Percentiles rank a stretch among this genome's conserved stretches.
These are phyloP conservation scores for Eulacestoma nigropectus DNA, from an alignment of 2,113 vertebrate genomes.

Conservation along the genomic window DNA sequence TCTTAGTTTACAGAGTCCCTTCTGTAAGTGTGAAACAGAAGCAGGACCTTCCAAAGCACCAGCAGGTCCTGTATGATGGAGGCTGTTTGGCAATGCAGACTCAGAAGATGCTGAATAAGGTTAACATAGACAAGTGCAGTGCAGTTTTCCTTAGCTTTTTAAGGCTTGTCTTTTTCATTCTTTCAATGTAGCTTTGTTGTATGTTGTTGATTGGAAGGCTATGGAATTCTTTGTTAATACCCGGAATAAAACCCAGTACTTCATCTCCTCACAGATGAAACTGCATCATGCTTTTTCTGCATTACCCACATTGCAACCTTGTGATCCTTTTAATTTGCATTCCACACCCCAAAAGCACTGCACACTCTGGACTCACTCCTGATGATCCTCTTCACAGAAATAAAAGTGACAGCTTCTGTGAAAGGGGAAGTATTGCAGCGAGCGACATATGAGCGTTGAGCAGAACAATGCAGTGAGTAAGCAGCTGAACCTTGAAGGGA, in stretches of 20 bases:
- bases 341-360: not conserved
- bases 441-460: not conserved
- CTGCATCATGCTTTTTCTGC: not conserved
- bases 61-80: not conserved
- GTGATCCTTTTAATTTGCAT: conserved; percentile 23
- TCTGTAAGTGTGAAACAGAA: not conserved
- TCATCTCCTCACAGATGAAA: not conserved
- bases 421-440: conserved; percentile 3
- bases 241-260: not conserved
- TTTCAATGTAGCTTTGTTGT: not conserved
- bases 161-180: not conserved
- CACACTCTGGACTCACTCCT: conserved; percentile 13
- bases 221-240: not conserved
- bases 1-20: not conserved
- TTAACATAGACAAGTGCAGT: not conserved
- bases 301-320: not conserved
- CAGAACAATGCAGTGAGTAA: conserved; percentile 49
- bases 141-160: not conserved
- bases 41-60: not conserved
- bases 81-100: not conserved
- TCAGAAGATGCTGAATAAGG: not conserved
- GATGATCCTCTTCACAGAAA: conserved; percentile 56
- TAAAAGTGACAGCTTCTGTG: conserved; percentile 57
- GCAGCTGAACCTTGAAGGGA: conserved; percentile 57
- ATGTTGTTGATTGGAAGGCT: not conserved